Evolutionary conservation across 2,797 vertebrate species (phyloP).

Genomic region (Acipenser oxyrinchus): DNA sequence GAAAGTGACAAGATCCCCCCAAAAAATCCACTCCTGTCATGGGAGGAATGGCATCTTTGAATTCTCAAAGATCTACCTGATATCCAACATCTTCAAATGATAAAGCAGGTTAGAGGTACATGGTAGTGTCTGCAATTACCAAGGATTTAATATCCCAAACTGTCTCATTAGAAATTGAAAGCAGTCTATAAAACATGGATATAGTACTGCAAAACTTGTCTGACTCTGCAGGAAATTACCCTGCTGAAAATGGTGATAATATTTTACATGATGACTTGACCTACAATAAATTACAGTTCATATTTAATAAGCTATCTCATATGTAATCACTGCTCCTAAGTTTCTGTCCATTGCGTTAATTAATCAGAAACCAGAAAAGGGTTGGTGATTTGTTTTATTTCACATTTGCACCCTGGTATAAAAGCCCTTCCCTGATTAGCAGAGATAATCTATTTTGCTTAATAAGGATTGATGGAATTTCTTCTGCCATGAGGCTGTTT

Average conservation of each 20-base stretch:
- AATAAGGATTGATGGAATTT: constrained; percentile 58
- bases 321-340: constrained; percentile 37
- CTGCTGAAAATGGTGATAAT: constrained; percentile 27
- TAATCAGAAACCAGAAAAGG: constrained; percentile 39
- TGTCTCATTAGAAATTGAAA: constrained; percentile 1
- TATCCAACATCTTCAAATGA: background rate
- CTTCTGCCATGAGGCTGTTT: constrained; percentile 54
- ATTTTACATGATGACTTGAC: constrained; percentile 38
- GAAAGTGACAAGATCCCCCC: no score
- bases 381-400: constrained; percentile 37
- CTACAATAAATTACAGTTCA: constrained; percentile 40
- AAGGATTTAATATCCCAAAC: background rate
- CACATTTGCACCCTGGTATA: constrained; percentile 48
- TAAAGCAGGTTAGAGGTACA: background rate
- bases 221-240: constrained; percentile 21
- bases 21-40: no score
- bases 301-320: constrained; percentile 51
- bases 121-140: constrained; percentile 6
- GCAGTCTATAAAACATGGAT: constrained; percentile 13
- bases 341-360: constrained; percentile 49
- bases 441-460: constrained; percentile 64
- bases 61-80: background rate
- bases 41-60: background rate
- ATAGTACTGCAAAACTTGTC: constrained; percentile 19
- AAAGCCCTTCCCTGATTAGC: constrained; percentile 59